phyloP scores from a whole-genome alignment of 2,888 invertebrate genomes.

The Melikaiella ostensackeni region DNA sequence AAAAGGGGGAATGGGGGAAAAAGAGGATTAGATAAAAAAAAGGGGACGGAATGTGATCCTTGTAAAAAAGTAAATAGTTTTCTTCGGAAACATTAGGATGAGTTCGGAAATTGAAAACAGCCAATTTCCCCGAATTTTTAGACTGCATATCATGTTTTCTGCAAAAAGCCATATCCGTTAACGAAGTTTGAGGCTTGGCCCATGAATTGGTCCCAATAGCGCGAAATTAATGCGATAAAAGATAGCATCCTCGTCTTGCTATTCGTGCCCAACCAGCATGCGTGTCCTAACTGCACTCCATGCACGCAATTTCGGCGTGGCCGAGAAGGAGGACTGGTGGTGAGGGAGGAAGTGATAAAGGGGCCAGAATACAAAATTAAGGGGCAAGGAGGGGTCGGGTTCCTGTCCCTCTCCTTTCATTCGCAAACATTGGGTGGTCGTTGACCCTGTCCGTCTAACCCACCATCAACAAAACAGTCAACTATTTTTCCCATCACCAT shows the following conservation, averaged over 20 bases:
- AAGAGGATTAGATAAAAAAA: too few relatives aligned
- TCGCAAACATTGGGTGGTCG: conserved; percentile 75
- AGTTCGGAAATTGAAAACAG: too few relatives aligned
- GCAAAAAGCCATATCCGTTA: conserved; percentile 15
- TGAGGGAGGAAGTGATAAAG: conserved; percentile 56
- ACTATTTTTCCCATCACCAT: conserved; percentile 63
- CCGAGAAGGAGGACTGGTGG: conserved; percentile 53
- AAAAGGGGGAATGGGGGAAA: too few relatives aligned
- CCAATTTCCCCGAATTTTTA: not conserved
- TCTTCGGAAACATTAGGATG: not conserved
- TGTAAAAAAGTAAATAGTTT: not conserved
- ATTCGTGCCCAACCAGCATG: conserved; percentile 42
- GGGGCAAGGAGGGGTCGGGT: conserved; percentile 23
- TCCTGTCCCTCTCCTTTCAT: conserved; percentile 57
- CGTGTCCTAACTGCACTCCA: conserved; percentile 69
- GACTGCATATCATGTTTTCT: not conserved
- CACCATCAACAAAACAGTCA: conserved; percentile 71
- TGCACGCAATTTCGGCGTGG: conserved; percentile 68
- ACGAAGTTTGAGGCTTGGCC: conserved; percentile 40
- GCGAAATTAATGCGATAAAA: conserved; percentile 62
- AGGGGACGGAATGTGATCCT: too few relatives aligned
- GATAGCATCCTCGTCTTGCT: conserved; percentile 33
- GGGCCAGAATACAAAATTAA: conserved; percentile 47
- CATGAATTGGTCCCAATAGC: conserved; percentile 63
- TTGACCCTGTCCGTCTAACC: conserved; percentile 72